Evolutionary conservation across 2,113 vertebrate genomes (phyloP), one percentile per base, ranked within the genome.

Genomic region (Pterocles burchelli): DNA sequence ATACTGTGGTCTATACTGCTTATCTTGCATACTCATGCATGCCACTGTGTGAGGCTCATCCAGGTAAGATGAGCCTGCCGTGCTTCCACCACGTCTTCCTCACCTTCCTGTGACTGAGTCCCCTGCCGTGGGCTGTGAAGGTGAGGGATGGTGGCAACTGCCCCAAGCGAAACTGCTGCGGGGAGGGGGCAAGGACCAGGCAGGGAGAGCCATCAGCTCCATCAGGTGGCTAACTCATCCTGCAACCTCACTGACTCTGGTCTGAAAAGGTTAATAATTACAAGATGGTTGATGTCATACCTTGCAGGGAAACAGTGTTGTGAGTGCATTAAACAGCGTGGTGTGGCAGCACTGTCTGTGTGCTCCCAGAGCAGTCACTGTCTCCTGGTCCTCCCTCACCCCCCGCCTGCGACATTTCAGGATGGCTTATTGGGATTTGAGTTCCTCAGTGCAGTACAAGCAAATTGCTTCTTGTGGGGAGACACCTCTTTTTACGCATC

Each of bases 191-290:
- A 71, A 79, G 66, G 65, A 9, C 31, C 41, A 72, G 52, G 29
- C 7, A 58, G 31, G 28, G 55, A 62, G 21, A 0, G 0, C 26
- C 43, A 26, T 16, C 38, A 68, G 26, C n/a, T 54, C 16, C 0
- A 0, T 34, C 2, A 21, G 43, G 28, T 24, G n/a, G 41, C 49
- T 66, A 57, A 77, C 19, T 19, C 3, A 0, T 33, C 36, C 49
- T n/a, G 20, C 31, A 72, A 13, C 74, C 82, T 82, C 45, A 11
- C 13, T 83, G 75, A 73, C 59, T 58, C 72, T 63, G 16, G 8
- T 67, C 36, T 51, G 55, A 59, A 62, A 73, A 85, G 19, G 31
- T 96, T 94, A 86, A 94, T 94, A 45, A 66, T 73, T 93, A 49
- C 62, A 66, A 79, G 36, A 18, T 14, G 31, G 16, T 66, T 83